Percentiles rank a stretch among this genome's conserved stretches.
phyloP scores from a whole-genome alignment of 2,888 invertebrate genomes.

The Quadriops clusia region DNA sequence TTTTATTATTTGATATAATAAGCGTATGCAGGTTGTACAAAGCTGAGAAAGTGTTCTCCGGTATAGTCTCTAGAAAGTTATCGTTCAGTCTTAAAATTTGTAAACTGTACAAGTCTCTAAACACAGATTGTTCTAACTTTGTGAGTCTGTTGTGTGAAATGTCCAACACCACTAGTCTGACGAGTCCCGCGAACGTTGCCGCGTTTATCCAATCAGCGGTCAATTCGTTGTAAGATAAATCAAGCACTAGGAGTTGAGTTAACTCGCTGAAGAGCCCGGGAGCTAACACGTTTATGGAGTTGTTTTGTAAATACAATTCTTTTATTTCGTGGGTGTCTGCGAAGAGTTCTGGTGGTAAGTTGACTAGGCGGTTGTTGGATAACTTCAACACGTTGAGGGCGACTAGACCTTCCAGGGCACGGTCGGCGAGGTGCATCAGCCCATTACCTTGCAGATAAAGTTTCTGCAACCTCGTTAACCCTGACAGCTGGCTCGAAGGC shows the following conservation, averaged over 20 bases:
- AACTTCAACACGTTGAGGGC: slow-evolving; percentile 63
- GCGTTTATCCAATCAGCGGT: slow-evolving; percentile 75
- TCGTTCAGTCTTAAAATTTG: slow-evolving; percentile 71
- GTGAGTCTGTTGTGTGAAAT: slow-evolving; percentile 65
- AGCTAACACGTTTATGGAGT: slow-evolving; percentile 68
- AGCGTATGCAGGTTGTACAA: slow-evolving; percentile 69
- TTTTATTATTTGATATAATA: slow-evolving; percentile 67
- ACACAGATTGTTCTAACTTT: slow-evolving; percentile 62
- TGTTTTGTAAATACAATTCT: slow-evolving; percentile 72
- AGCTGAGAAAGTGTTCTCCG: slow-evolving; percentile 67
- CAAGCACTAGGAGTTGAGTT: slow-evolving; percentile 60
- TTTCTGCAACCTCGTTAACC: slow-evolving; percentile 57
- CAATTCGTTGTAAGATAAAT: slow-evolving; percentile 67
- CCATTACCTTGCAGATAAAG: slow-evolving; percentile 68
- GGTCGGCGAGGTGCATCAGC: slow-evolving; percentile 62
- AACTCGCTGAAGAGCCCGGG: slow-evolving; percentile 69
- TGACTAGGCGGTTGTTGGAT: slow-evolving; percentile 68
- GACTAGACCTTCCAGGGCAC: slow-evolving; percentile 63
- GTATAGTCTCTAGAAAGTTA: slow-evolving; percentile 62
- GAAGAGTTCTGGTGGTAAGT: slow-evolving; percentile 72
- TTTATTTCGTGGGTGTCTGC: slow-evolving; percentile 64
- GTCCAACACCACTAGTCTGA: slow-evolving; percentile 64
- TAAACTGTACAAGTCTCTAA: slow-evolving; percentile 65
- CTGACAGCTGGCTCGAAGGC: slow-evolving; percentile 59
- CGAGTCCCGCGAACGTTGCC: slow-evolving; percentile 65